Evolutionary conservation across 2,888 invertebrate genomes (phyloP), one percentile per base, ranked within the genome.

Genomic region (Cremastinae sp.): DNA sequence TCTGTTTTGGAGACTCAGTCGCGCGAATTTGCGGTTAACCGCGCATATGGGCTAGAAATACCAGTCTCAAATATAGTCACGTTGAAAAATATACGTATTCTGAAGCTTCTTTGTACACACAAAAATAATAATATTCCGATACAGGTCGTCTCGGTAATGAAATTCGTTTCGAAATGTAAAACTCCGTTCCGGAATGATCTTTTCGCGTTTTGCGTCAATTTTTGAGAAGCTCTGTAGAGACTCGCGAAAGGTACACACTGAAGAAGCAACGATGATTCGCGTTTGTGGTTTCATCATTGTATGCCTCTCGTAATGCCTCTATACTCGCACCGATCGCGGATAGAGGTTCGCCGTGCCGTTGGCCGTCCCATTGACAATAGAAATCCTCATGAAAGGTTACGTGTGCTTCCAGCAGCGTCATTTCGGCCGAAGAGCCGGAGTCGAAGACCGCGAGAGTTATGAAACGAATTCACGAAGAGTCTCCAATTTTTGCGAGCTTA

Each of bases 331-430:
- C 69, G 51, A 12, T 75, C n/a, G n/a, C n/a, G n/a, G n/a, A 2
- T 49, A 49, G 5, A 62, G 70, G 70, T 73, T 78, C 54, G 61
- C 66, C 49, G 41, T 18, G 56, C 41, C 68, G 78, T 75, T 79
- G 78, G 72, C 79, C 47, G 70, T 75, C 81, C 83, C n/a, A n/a
- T n/a, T n/a, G 86, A 89, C 88, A 88, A 88, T 89, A 86, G 88
- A 86, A 88, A 85, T 82, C 81, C 81, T 84, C 85, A 84, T 84
- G 85, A 87, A 88, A 88, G 87, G 87, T 88, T 88, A 86, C 85
- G 86, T 86, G 79, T 81, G 80, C 80, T 78, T n/a, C n/a, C n/a
- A n/a, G n/a, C 81, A 81, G 36, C 76, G 12, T 41, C 20, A n/a
- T 20, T n/a, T 41, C 41, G 81, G 72, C 65, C 80, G 76, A 61